phyloP scores from a whole-genome alignment of 2,888 invertebrate genomes.

The Hartigia nigra region DNA sequence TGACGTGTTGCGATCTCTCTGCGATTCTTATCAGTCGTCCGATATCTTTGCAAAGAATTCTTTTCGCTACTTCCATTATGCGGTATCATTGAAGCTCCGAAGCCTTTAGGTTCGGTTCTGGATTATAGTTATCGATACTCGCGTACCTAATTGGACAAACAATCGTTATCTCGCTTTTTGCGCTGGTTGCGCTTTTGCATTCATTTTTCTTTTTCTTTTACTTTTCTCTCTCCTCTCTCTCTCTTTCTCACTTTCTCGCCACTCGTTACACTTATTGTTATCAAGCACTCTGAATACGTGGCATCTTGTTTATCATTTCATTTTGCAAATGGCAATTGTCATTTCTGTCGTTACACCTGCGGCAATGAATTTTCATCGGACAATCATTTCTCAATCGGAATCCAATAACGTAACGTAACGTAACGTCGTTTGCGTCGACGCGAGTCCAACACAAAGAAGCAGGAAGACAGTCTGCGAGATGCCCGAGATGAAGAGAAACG shows the following conservation, averaged over 20 bases:
- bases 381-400: background rate
- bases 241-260: background rate
- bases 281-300: background rate
- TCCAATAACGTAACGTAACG: background rate
- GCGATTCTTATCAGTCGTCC: background rate
- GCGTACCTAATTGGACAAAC: constrained; percentile 15
- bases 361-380: background rate
- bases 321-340: background rate
- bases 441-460: background rate
- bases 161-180: constrained; percentile 13
- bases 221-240: constrained; percentile 13
- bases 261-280: constrained; percentile 12
- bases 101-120: background rate
- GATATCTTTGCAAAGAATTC: background rate
- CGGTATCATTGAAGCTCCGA: background rate
- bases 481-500: background rate
- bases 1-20: background rate
- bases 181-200: constrained; percentile 12
- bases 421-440: background rate
- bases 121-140: constrained; percentile 11
- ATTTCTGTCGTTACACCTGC: background rate
- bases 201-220: constrained; percentile 11
- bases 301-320: background rate
- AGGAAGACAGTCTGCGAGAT: background rate
- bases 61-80: constrained; percentile 8